phyloP scores from a whole-genome alignment of 2,113 vertebrate species.

The Monopterus albus region DNA sequence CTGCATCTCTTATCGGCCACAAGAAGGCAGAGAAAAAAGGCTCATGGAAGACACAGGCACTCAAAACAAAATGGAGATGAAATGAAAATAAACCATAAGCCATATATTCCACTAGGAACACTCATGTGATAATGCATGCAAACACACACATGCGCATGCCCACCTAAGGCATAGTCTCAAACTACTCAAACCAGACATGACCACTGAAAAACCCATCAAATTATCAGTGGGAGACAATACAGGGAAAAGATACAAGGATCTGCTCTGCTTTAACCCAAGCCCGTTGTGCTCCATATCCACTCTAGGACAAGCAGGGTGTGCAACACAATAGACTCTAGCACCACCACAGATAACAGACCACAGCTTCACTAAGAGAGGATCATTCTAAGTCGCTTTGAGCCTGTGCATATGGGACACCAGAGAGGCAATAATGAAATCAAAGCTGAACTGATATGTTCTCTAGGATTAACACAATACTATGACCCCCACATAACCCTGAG shows the following conservation, averaged over 20 bases:
- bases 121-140: slow-evolving; percentile 6
- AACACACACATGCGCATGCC: not conserved
- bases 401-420: slow-evolving; percentile 56
- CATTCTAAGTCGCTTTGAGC: slow-evolving; percentile 65
- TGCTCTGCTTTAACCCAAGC: slow-evolving; percentile 56
- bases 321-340: slow-evolving; percentile 55
- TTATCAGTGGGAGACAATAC: slow-evolving; percentile 51
- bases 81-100: slow-evolving; percentile 60
- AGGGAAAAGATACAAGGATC: slow-evolving; percentile 29
- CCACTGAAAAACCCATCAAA: slow-evolving; percentile 51
- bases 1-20: slow-evolving; percentile 71
- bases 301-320: slow-evolving; percentile 40
- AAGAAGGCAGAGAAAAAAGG: slow-evolving; percentile 51
- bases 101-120: slow-evolving; percentile 46
- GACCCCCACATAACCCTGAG: slow-evolving; percentile 63
- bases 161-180: slow-evolving; percentile 14
- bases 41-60: slow-evolving; percentile 40
- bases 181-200: slow-evolving; percentile 29
- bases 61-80: slow-evolving; percentile 60
- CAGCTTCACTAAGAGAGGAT: slow-evolving; percentile 61
- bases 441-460: slow-evolving; percentile 69
- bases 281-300: slow-evolving; percentile 57
- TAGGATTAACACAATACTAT: slow-evolving; percentile 66
- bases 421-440: slow-evolving; percentile 71
- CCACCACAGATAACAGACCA: slow-evolving; percentile 48